Evolutionary conservation across 2,113 vertebrate genomes (phyloP).

Genomic region (Nyctereutes procyonoides): DNA sequence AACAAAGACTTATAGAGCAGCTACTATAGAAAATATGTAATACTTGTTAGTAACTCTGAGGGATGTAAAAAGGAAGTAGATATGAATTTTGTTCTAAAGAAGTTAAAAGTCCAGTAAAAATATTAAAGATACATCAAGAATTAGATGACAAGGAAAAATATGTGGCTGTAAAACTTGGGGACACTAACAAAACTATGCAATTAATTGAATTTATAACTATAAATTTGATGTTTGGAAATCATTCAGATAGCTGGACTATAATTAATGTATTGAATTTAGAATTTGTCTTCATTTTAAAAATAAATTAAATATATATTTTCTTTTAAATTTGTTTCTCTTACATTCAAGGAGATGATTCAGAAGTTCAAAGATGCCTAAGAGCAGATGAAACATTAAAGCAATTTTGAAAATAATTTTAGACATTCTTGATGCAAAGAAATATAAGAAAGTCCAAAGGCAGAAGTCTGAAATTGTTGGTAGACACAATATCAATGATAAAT

Average conservation of each 20-base stretch:
- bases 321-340: neutral
- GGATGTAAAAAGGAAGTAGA: neutral
- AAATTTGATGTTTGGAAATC: neutral
- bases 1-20: neutral
- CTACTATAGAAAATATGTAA: neutral
- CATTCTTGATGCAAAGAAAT: slow-evolving; percentile 21
- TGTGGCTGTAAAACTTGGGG: neutral
- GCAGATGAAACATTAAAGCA: neutral
- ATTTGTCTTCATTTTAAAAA: neutral
- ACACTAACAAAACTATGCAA: slow-evolving; percentile 16
- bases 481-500: neutral
- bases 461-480: neutral
- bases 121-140: neutral
- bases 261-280: neutral
- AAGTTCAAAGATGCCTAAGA: neutral
- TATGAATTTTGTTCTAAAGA: neutral
- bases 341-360: neutral
- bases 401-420: slow-evolving; percentile 28
- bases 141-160: neutral
- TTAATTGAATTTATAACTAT: neutral
- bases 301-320: neutral
- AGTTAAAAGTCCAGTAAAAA: neutral
- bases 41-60: neutral
- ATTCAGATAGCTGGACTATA: neutral
- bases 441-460: neutral